Percentiles rank a stretch among this genome's conserved stretches.
Evolutionary conservation across 2,113 vertebrate genomes (phyloP).

Genomic region (Nothocercus julius): DNA sequence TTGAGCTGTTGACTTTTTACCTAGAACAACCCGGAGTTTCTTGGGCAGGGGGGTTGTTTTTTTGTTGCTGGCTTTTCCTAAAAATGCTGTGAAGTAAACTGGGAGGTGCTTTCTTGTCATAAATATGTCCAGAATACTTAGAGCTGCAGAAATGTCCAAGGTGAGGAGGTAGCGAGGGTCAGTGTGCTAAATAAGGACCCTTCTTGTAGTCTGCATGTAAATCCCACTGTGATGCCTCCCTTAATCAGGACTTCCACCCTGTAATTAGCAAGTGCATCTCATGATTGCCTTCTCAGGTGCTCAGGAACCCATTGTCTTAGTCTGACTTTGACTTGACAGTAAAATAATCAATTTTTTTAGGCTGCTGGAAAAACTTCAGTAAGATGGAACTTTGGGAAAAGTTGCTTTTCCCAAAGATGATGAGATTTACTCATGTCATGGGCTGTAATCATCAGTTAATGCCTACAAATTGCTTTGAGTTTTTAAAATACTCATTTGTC

Average conservation of each 20-base stretch:
- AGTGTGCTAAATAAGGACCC: background rate
- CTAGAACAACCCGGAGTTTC: background rate
- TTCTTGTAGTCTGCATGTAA: background rate
- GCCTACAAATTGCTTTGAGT: background rate
- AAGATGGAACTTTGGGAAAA: background rate
- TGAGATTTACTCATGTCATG: background rate
- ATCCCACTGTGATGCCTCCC: background rate
- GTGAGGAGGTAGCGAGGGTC: background rate
- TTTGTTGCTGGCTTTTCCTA: conserved; percentile 19
- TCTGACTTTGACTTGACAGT: background rate
- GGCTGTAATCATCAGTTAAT: background rate
- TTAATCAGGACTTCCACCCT: background rate
- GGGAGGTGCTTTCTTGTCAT: background rate
- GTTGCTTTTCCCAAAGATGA: background rate
- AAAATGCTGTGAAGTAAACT: background rate
- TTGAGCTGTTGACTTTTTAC: background rate
- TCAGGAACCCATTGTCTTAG: background rate
- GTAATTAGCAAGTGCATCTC: background rate
- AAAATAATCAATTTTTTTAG: background rate
- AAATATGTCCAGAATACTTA: background rate
- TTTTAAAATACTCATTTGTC: background rate
- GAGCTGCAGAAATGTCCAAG: background rate
- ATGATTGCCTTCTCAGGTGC: background rate
- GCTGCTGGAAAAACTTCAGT: background rate
- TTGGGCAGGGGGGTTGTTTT: background rate